These are phyloP conservation scores for Phrynocephalus forsythii DNA, from an alignment of 2,797 vertebrate genomes.

Conservation along the genomic window DNA sequence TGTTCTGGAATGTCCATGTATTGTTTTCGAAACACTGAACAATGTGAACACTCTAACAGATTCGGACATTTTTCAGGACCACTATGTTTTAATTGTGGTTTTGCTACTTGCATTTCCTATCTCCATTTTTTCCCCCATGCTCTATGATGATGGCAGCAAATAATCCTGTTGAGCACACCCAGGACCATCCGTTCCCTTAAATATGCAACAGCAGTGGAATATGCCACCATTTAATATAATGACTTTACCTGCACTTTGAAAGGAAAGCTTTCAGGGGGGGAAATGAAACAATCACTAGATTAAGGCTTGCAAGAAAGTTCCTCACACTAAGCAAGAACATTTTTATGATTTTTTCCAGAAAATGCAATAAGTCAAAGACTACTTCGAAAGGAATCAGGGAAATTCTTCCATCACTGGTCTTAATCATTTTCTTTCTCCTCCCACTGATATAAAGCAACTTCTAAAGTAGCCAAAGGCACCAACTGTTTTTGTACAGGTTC, in stretches of 20 bases:
- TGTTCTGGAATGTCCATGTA: too few relatives aligned
- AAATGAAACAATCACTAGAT: background rate
- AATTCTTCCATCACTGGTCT: background rate
- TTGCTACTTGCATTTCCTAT: too few relatives aligned
- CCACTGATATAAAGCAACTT: background rate
- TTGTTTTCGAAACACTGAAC: too few relatives aligned
- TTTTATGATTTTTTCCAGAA: background rate
- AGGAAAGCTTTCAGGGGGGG: background rate
- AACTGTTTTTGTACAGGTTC: background rate
- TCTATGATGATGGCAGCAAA: background rate
- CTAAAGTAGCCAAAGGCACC: conserved; percentile 1
- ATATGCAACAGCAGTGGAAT: background rate
- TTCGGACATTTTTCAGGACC: too few relatives aligned
- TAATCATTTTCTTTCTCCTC: too few relatives aligned
- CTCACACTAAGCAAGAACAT: background rate
- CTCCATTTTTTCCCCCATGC: too few relatives aligned
- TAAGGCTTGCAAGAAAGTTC: background rate
- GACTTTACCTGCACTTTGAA: background rate
- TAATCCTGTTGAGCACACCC: background rate
- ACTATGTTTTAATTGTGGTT: too few relatives aligned
- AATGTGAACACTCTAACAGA: too few relatives aligned
- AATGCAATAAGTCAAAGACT: background rate
- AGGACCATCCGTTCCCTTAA: background rate
- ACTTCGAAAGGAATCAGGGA: background rate
- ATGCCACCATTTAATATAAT: background rate